A percentile compares a stretch with the other conserved stretches of the same genome.
These are phyloP conservation scores for Rhodinocichla rosea DNA, from an alignment of 2,113 vertebrate genomes.

Conservation along the genomic window DNA sequence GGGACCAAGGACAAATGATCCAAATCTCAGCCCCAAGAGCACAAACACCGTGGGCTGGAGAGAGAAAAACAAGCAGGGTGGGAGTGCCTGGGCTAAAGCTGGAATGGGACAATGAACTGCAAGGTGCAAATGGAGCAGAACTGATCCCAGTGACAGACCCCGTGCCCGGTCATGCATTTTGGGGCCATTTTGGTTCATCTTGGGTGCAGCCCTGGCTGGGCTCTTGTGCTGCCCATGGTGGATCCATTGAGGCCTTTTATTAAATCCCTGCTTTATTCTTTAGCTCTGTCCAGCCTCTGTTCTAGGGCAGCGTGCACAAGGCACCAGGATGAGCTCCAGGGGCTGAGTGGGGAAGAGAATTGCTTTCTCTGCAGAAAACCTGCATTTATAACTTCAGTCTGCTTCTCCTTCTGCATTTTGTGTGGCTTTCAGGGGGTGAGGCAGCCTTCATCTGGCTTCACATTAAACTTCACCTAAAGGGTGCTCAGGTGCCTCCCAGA, in stretches of 20 bases:
- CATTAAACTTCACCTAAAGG: not conserved
- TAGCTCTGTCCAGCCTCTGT: not conserved
- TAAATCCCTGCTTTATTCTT: not conserved
- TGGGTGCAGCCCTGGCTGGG: not conserved
- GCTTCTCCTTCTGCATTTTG: not conserved
- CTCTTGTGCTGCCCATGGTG: not conserved
- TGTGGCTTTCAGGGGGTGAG: not conserved
- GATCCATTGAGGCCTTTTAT: not conserved
- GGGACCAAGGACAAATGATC: not conserved
- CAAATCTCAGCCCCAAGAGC: not conserved
- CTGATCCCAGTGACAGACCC: accelerated
- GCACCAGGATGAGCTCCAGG: not conserved
- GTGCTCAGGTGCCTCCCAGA: not conserved
- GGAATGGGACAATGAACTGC: not conserved
- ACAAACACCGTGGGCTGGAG: not conserved
- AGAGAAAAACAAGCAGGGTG: not conserved
- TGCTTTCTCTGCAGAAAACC: not conserved
- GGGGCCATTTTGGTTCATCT: not conserved
- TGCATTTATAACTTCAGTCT: not conserved
- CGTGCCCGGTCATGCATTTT: accelerated
- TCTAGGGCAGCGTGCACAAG: not conserved
- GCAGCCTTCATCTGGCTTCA: not conserved
- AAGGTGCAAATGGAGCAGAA: not conserved
- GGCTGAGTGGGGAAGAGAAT: not conserved
- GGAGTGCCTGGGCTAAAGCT: not conserved